Base-by-base conservation (phyloP, 2,888 invertebrate species). In the Morpho helenor region DNA sequence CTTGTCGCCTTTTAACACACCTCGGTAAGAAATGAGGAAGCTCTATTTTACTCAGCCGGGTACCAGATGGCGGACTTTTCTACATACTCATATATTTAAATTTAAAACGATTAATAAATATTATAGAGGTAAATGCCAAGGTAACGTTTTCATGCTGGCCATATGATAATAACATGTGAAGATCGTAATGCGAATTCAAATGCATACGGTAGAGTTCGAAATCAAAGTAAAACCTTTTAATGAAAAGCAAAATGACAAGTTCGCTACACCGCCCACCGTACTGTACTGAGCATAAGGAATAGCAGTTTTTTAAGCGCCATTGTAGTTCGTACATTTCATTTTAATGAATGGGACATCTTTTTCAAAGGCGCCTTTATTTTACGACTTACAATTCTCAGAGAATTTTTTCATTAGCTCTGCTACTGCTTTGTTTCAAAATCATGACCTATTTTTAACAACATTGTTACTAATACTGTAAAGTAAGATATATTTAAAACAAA, bases 301-400 rank as follows among this genome's bases (percentile, higher is more conserved):
- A 68, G 63, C 63, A 66, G 67, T 62, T 67, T 64, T 56, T 60
- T 59, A 53, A 49, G 57, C 54, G 56, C 66, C 65, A 69, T 71
- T 70, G 68, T 67, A 59, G 63, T 61, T 59, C 47, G 58, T 65
- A 66, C 66, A 64, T 67, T 31, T 64, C 62, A 66, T 65, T 66
- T 61, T 66, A 69, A 68, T 69, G 63, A 68, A 69, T 65, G 65
- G 62, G 62, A 59, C 61, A 66, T 66, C 55, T 68, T 62, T 68
- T 68, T 62, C 68, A 69, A 70, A 71, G 68, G 66, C 63, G 59
- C 64, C 62, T 64, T 66, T 16, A 16, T 70, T 71, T 70, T 65
- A 68, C 64, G 62, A 66, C 60, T 59, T 63, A 66, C 64, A 62
- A 61, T 63, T 62, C 67, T 60, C 52, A 47, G 60, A 56, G 58